A percentile compares a stretch with the other conserved stretches of the same genome.
Conservation (phyloP, 2,113 vertebrate species). For the Bombycilla garrulus region DNA sequence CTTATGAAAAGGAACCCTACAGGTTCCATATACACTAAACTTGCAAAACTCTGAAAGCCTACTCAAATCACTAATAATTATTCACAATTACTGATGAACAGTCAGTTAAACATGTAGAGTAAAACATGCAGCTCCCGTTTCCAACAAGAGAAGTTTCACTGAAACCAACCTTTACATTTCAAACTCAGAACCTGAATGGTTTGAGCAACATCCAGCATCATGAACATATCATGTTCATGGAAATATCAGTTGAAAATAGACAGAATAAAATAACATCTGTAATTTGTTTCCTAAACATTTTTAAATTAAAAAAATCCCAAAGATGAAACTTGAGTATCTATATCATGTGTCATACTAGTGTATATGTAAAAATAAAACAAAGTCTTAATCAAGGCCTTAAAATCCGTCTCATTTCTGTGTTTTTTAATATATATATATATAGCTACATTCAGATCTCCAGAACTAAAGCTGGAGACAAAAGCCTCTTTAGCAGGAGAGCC, state of each 20-base stretch:
- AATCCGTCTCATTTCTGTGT: background rate
- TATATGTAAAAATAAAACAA: background rate
- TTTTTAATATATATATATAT: background rate
- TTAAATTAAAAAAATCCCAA: background rate
- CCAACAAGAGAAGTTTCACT: background rate
- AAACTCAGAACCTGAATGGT: background rate
- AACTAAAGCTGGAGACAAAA: slow-evolving; percentile 4
- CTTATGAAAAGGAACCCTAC: background rate
- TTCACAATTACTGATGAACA: background rate
- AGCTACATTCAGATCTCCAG: background rate
- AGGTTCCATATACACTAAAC: background rate
- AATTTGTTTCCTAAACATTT: background rate
- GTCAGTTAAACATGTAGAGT: background rate
- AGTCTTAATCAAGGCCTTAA: background rate
- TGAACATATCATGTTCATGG: background rate
- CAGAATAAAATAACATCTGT: background rate
- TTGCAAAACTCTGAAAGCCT: background rate
- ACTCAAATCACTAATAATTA: background rate
- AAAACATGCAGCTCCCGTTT: background rate
- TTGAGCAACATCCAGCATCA: background rate
- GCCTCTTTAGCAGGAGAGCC: slow-evolving; percentile 4
- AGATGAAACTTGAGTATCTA: background rate
- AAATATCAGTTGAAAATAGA: background rate
- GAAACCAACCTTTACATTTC: background rate
- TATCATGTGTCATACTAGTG: background rate